Evolutionary conservation across 2,888 invertebrate genomes (phyloP), one percentile per base, ranked within the genome.

Genomic region (Gibbula magus): DNA sequence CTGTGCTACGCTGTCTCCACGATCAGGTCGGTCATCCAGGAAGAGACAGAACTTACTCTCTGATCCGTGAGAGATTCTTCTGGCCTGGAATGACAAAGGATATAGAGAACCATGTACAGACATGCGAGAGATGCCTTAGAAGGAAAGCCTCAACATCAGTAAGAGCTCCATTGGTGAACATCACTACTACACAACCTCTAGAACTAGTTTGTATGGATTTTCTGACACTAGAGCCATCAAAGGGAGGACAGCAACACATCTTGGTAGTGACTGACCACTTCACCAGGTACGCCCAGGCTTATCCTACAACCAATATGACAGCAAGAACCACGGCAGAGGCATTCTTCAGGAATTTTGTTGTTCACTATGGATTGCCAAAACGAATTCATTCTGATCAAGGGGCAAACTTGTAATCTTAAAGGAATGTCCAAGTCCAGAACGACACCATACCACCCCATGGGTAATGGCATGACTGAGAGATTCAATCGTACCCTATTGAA

Each of bases 371-470:
- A 0, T 67, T 85, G 20, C 85, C 81, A 0, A 66, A 75, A 35
- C 54, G 70, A 4, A 39, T 85, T 4, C 85, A 83, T 54, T 74
- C 79, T 8, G 82, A 84, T 45, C 82, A 83, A 73, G 84, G 82
- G 18, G 61, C 80, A 29, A 80, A 82, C 22, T 85, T 82, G 81
- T 53, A 16, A 56, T 7, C 29, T 82, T 7, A 53, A 35, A 8
- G 80, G 80, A 1, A 81, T 82, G 25, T 56, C 76, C 16, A 85
- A 84, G 74, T 77, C 77, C 0, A 53, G 81, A 16, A 83, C 85
- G 0, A 80, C 82, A 53, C 79, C 80, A 22, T 84, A 84, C 25
- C 85, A 85, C 75, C 85, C 84, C 0, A 77, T 77, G 53, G 84
- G 85, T 4, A 86, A 84, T 79, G 86, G 83, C 2, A 61, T 75